A percentile compares a stretch with the other conserved stretches of the same genome.
These are phyloP conservation scores for Ancistrus triradiatus DNA, from an alignment of 2,113 vertebrate species.

Conservation along the genomic window DNA sequence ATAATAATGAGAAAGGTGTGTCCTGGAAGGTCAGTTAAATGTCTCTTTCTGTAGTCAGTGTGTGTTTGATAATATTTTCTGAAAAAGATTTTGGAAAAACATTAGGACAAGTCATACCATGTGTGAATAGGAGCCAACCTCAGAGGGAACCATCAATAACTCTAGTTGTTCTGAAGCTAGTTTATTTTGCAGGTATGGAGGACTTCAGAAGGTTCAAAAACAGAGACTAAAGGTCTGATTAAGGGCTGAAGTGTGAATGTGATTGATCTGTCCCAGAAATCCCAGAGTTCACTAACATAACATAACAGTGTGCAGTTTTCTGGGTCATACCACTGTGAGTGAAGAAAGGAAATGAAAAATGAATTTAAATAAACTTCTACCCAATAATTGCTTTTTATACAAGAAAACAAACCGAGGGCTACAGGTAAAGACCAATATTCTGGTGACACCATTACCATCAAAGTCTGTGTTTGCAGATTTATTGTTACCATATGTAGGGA, in stretches of 20 bases:
- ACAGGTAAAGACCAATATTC: neutral
- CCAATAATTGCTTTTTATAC: slow-evolving; percentile 4
- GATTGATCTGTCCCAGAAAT: slow-evolving; percentile 19
- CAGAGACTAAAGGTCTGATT: no score
- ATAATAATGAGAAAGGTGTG: no score
- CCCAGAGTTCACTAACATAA: neutral
- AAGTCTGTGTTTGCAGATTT: slow-evolving; percentile 7
- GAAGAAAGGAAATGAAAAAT: slow-evolving; percentile 18
- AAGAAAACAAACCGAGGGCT: neutral
- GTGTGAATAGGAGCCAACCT: neutral
- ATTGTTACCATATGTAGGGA: slow-evolving; percentile 4
- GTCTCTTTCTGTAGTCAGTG: slow-evolving; percentile 1
- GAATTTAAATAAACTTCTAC: slow-evolving; percentile 1
- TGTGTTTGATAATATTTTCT: no score
- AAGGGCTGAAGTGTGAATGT: slow-evolving; percentile 7
- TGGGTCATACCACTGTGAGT: neutral
- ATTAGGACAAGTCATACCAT: neutral
- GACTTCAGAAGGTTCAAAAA: neutral
- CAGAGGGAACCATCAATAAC: neutral
- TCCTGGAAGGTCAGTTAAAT: no score
- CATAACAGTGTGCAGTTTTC: neutral
- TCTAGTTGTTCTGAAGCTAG: neutral
- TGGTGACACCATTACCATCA: slow-evolving; percentile 3
- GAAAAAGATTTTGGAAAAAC: neutral
- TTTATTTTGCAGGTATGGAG: neutral